Evolutionary conservation across 1,140 invertebrate species (phyloP), one percentile per base, ranked within the genome.

Genomic region (Drosophila asahinai): DNA sequence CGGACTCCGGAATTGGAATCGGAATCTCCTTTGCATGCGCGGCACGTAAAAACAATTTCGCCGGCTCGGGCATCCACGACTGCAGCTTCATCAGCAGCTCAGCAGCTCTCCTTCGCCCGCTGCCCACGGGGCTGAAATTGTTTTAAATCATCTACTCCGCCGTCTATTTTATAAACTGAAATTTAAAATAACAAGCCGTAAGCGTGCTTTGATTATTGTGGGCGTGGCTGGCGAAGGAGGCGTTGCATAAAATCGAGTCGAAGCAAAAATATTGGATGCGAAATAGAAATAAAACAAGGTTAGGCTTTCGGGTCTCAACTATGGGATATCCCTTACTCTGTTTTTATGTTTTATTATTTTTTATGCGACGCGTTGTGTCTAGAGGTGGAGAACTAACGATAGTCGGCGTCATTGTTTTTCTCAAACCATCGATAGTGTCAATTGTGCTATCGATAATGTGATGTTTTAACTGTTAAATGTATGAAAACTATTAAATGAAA

Each of bases 11-110:
- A 38, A 22, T 55, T 7, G 17, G 52, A 57, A 57, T 40, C 14
- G 33, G 49, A 36, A 59, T 42, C 25, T 45, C 33, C 30, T 82
- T 68, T 57, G 71, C 61, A 83, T 83, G 57, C 81, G 64, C 60
- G 76, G 76, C 81, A 83, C 81, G 81, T 83, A 83, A 76, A 76
- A 80, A 83, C 81, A 83, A 83, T 83, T 83, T 83, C 60, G 76
- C 66, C 76, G 59, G 68, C 60, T 33, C 14, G 57, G 22, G 15
- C 63, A 43, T 36, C 15, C 52, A 58, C 65, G 66, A 55, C 43
- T 65, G 66, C 80, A 59, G 77, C 54, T 70, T 78, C 75, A 63
- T 54, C 64, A 64, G 43, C 61, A 42, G 33, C 42, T 54, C 63
- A 64, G 43, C 61, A 42, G 33, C 42, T 40, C 33, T 6, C 74